These are phyloP conservation scores for Tychaedon coryphoeus DNA, from an alignment of 2,113 vertebrate genomes.

Conservation along the genomic window DNA sequence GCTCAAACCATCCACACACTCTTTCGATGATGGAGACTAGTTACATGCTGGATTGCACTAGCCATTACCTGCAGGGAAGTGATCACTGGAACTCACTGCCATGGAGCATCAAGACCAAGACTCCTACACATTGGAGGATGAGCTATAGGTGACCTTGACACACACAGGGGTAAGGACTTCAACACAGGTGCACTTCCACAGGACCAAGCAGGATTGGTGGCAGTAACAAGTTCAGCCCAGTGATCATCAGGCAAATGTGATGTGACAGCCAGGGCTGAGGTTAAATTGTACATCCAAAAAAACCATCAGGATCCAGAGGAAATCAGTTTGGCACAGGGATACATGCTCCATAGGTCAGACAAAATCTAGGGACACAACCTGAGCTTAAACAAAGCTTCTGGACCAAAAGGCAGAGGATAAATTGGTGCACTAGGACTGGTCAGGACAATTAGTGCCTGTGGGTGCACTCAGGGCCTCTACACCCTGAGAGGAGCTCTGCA, in stretches of 20 bases:
- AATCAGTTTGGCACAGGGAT: background rate
- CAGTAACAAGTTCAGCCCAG: background rate
- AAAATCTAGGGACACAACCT: background rate
- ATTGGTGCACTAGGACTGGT: rapidly evolving
- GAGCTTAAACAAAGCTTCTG: background rate
- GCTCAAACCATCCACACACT: background rate
- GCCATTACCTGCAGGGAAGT: background rate
- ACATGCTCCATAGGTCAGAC: background rate
- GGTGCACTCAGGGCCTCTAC: background rate
- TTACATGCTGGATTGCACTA: background rate
- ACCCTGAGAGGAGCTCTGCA: background rate
- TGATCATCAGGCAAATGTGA: background rate
- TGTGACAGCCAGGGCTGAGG: background rate
- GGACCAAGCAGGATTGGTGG: background rate
- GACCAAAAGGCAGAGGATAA: background rate
- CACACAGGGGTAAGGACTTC: background rate
- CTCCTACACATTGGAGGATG: background rate
- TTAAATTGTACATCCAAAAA: background rate
- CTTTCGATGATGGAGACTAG: background rate
- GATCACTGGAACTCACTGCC: rapidly evolving
- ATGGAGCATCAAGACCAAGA: background rate
- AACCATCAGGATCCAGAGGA: background rate
- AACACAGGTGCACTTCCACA: rapidly evolving
- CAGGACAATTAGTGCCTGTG: background rate
- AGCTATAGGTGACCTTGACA: background rate